Percentiles rank a stretch among this genome's conserved stretches.
Conservation (phyloP, 2,888 invertebrate species). For the Epsilonema sp. region DNA sequence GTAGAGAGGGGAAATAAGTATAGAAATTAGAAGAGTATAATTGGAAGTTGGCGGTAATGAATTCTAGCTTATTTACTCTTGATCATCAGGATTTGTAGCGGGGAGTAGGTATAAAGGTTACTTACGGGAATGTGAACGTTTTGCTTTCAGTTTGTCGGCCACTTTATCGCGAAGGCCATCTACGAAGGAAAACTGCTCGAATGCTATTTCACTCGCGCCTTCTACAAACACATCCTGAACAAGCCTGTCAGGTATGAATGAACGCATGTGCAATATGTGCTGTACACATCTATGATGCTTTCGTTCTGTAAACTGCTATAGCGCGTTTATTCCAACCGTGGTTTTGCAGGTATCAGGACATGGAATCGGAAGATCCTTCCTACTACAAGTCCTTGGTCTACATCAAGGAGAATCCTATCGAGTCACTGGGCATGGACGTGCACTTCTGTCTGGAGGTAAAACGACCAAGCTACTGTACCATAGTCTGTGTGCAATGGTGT, state of each 20-base stretch:
- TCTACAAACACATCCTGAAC: conserved; percentile 75
- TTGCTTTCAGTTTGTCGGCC: conserved; percentile 51
- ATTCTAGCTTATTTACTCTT: no score
- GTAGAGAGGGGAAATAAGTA: no score
- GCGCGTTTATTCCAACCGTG: neutral
- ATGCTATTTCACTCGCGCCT: conserved; percentile 73
- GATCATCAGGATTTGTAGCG: no score
- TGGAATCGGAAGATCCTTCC: conserved; percentile 73
- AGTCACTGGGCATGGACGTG: conserved; percentile 58
- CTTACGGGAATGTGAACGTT: neutral
- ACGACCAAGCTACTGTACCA: neutral
- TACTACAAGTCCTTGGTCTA: conserved; percentile 70
- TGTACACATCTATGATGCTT: no score
- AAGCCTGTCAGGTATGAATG: conserved; percentile 46
- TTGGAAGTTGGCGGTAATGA: no score
- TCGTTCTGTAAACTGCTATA: no score
- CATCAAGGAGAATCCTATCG: conserved; percentile 57
- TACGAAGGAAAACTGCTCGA: conserved; percentile 73
- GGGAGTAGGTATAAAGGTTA: no score
- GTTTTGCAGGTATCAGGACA: conserved; percentile 48
- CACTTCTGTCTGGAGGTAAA: conserved; percentile 43
- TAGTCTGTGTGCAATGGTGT: no score
- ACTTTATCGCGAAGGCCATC: conserved; percentile 73
- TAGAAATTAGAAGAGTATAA: no score
- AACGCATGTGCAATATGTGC: no score